These are phyloP conservation scores for Scolopax mira DNA, from an alignment of 2,113 vertebrate genomes.

Conservation along the genomic window DNA sequence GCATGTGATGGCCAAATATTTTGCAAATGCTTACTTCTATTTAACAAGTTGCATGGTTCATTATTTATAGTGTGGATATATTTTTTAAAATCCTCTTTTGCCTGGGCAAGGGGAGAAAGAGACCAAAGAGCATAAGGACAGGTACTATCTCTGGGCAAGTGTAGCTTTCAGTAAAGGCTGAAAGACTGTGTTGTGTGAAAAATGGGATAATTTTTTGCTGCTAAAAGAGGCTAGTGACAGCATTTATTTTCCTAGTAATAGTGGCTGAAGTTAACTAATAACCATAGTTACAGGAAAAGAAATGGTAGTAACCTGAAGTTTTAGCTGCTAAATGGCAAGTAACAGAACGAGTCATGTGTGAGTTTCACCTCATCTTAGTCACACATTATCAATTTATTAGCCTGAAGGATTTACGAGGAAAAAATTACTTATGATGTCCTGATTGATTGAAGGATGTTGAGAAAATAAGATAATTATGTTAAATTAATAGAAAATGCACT, in stretches of 20 bases:
- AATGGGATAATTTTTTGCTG: not conserved
- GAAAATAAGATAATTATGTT: not conserved
- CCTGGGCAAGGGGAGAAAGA: not conserved
- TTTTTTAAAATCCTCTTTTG: not conserved
- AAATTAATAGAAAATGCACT: not conserved
- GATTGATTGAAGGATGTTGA: not conserved
- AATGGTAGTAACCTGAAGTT: not conserved
- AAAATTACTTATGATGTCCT: not conserved
- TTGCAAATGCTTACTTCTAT: not conserved
- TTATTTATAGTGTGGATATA: not conserved
- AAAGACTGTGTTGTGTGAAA: not conserved
- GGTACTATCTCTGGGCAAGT: not conserved
- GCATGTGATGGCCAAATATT: not conserved
- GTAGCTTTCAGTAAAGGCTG: not conserved
- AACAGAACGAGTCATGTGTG: not conserved
- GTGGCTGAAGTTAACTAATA: slow-evolving; percentile 6
- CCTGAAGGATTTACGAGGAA: not conserved
- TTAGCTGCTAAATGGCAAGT: not conserved
- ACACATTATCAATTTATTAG: not conserved
- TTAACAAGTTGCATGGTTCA: not conserved
- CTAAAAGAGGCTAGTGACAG: not conserved
- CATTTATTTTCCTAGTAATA: not conserved
- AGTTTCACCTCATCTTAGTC: not conserved
- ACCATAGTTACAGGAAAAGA: not conserved
- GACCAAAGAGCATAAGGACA: not conserved